Conservation (phyloP, 2,888 invertebrate genomes). For the Zaprionus obscuricornis region DNA sequence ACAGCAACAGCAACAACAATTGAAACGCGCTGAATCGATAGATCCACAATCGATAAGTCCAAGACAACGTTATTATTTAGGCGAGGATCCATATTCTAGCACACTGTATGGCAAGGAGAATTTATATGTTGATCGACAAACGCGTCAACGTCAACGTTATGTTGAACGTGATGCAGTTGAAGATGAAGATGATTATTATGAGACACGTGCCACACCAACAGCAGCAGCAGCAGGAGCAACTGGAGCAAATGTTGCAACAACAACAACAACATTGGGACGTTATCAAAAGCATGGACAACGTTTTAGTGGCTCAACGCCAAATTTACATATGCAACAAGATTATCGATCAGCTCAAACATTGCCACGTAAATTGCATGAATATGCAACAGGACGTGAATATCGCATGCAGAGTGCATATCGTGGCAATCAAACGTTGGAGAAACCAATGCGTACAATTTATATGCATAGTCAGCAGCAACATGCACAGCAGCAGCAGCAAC, state of each 20-base stretch:
- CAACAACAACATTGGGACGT: slow-evolving; percentile 89
- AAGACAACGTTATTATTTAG: slow-evolving; percentile 91
- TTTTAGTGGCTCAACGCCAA: slow-evolving; percentile 86
- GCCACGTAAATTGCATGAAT: slow-evolving; percentile 86
- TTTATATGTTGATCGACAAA: no score
- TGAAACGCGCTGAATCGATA: slow-evolving; percentile 46
- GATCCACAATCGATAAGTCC: slow-evolving; percentile 84
- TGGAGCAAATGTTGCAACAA: no score
- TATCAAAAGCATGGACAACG: slow-evolving; percentile 93
- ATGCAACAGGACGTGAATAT: slow-evolving; percentile 23
- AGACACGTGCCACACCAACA: slow-evolving; percentile 34
- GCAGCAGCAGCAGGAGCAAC: no score
- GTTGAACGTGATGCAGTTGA: slow-evolving; percentile 82
- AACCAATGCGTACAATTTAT: slow-evolving; percentile 12
- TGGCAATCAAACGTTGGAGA: slow-evolving; percentile 29
- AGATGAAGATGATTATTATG: slow-evolving; percentile 62
- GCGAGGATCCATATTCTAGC: slow-evolving; percentile 93
- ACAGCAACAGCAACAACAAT: slow-evolving; percentile 17
- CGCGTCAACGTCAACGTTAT: no score
- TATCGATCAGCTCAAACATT: slow-evolving; percentile 89
- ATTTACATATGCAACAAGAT: slow-evolving; percentile 80
- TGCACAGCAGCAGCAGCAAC: slow-evolving; percentile 16
- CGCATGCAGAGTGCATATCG: slow-evolving; percentile 28
- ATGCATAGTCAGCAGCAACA: slow-evolving; percentile 15
- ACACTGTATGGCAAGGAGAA: slow-evolving; percentile 93